Evolutionary conservation across 2,113 vertebrate species (phyloP), one percentile per base, ranked within the genome.

Genomic region (Acinonyx jubatus): DNA sequence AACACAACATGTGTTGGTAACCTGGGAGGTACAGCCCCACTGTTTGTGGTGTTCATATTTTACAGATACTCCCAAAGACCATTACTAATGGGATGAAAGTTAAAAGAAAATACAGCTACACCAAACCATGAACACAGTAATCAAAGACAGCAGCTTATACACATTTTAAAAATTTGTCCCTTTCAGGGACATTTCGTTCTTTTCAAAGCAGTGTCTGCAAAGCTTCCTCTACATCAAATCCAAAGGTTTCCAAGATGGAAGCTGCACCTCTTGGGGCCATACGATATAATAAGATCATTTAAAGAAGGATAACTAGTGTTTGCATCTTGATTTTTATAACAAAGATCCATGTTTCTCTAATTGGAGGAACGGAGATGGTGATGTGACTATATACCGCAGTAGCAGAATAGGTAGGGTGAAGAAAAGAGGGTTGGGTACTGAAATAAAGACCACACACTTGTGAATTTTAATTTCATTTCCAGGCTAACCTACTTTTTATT

Each of bases 401-500:
- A 93, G 96, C 96, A 97, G 93, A 89, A 97, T 15, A 89, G 96
- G 85, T 1, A 85, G 84, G 81, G 19, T 82, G 89, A 96, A 83
- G 96, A 91, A 94, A 82, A 91, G 92, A 96, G 97, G 96, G 81
- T 76, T 98, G 97, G 97, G 76, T 84, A 98, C 98, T 98, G 98
- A 99, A 99, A 99, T 98, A 99, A 99, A 99, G 99, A 99, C 98
- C 99, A 99, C 98, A 99, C 99, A 98, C 99, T 99, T 98, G 98
- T 92, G 98, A 99, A 98, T 99, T 99, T 99, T 98, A 99, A 98
- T 99, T 98, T 99, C 99, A 99, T 99, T 99, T 99, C 99, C 99
- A 99, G 99, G 99, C 99, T 99, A 99, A 99, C 99, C 99, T 99
- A 99, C 99, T 99, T 99, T 99, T 99, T 99, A 99, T 99, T 99